Conservation (phyloP, 2,797 vertebrate genomes). For the Semotilus atromaculatus region DNA sequence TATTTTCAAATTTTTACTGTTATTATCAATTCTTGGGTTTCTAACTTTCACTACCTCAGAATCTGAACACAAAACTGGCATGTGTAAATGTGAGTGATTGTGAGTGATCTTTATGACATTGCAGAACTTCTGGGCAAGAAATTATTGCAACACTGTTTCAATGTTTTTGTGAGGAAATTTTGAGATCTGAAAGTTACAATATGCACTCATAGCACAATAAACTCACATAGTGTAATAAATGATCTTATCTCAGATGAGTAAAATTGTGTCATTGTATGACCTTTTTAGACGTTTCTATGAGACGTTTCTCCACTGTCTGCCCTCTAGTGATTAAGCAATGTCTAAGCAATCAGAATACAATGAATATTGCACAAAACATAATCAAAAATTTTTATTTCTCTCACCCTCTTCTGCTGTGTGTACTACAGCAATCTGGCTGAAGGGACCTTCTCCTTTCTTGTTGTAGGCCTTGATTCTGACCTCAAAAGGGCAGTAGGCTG, state of each 20-base stretch:
- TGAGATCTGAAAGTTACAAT: no score
- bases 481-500: constrained; percentile 90
- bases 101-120: background rate
- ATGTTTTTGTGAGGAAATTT: background rate
- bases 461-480: constrained; percentile 95
- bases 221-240: background rate
- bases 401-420: constrained; percentile 96
- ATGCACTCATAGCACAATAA: background rate
- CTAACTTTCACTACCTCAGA: background rate
- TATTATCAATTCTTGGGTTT: background rate
- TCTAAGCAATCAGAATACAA: constrained; percentile 18
- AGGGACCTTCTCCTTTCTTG: constrained; percentile 89
- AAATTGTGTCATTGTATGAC: background rate
- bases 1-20: background rate
- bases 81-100: background rate
- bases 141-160: background rate
- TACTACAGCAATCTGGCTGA: constrained; percentile 88
- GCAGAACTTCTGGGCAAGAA: background rate
- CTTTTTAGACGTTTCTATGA: background rate
- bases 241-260: background rate
- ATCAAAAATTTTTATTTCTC: constrained; percentile 51
- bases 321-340: constrained; percentile 50
- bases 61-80: background rate
- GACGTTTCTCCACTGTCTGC: background rate
- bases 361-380: background rate